Percentiles rank a stretch among this genome's conserved stretches.
These are phyloP conservation scores for Enteromius anoplus DNA, from an alignment of 2,797 vertebrate species.

Conservation along the genomic window DNA sequence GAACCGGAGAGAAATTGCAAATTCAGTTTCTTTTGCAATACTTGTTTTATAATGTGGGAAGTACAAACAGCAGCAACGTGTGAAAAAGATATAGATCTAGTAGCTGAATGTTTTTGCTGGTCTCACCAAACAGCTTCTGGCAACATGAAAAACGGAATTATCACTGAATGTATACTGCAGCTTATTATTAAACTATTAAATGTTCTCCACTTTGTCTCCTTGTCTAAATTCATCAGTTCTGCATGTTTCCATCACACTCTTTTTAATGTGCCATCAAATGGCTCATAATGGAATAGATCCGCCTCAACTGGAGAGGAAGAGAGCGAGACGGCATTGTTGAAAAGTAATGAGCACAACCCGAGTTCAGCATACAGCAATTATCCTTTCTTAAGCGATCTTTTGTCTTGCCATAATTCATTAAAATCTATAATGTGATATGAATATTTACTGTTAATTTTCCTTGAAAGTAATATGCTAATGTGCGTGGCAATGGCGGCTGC, in stretches of 20 bases:
- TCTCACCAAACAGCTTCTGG: conserved; percentile 85
- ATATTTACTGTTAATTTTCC: conserved; percentile 48
- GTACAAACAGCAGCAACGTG: conserved; percentile 74
- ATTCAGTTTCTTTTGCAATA: conserved; percentile 77
- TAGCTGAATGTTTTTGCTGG: conserved; percentile 86
- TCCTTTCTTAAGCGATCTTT: conserved; percentile 54
- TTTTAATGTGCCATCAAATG: conserved; percentile 53
- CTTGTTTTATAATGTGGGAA: conserved; percentile 76
- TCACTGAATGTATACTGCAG: conserved; percentile 89
- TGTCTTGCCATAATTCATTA: conserved; percentile 57
- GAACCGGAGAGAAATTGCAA: conserved; percentile 67
- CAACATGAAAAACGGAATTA: conserved; percentile 85
- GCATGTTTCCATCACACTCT: conserved; percentile 52
- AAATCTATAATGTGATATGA: conserved; percentile 60
- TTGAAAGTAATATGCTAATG: conserved; percentile 57
- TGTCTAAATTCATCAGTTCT: conserved; percentile 66
- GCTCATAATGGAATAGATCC: conserved; percentile 55
- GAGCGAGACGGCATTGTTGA: conserved; percentile 47
- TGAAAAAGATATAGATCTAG: conserved; percentile 81
- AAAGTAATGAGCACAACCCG: conserved; percentile 61
- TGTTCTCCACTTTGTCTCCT: conserved; percentile 77
- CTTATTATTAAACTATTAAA: conserved; percentile 90
- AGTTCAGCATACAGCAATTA: conserved; percentile 59
- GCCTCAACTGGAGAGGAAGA: conserved; percentile 35
- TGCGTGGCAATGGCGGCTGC: conserved; percentile 52